Evolutionary conservation across 2,888 invertebrate species (phyloP), one percentile per base, ranked within the genome.

Genomic region (Ephialtes manifestator): DNA sequence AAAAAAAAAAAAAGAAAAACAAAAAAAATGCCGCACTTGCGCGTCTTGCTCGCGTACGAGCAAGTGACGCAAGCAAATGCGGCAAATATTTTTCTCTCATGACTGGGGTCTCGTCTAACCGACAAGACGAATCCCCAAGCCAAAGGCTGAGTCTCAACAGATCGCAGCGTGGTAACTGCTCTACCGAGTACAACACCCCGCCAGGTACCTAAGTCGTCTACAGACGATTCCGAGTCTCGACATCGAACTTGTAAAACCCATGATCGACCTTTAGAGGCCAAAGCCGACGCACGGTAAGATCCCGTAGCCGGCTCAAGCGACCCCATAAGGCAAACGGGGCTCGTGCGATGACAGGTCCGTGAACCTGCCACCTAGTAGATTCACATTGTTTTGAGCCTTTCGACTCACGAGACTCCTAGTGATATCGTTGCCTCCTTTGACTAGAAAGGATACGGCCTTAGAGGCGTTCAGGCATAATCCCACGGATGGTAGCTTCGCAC

Each of bases 401-500:
- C 94, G 94, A 94, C 93, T 94, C 94, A 92, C 94, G 94, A 93
- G 92, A 91, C 94, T 94, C 94, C 92, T 92, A 91, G 90, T 90
- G 86, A 92, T 94, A 94, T 94, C 94, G 92, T 94, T 93, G 94
- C 94, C 94, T 92, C 92, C 95, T 94, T 94, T 94, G 94, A 93
- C 95, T 95, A 95, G 96, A 94, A 93, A 94, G 95, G 95, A 95
- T 96, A 95, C 95, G 94, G 95, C 95, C 95, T 96, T 95, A 95
- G 94, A 95, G 95, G 95, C 94, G 94, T 95, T 95, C 94, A 95
- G 95, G 94, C 94, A 95, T 96, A 96, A 95, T 96, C 95, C 95
- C 94, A 92, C 91, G 94, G 95, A 95, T 95, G 95, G 95, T 96
- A 96, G 95, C 96, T 94, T 96, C 95, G 95, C 95, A 95, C 95